Evolutionary conservation across 2,797 vertebrate genomes (phyloP), one percentile per base, ranked within the genome.

Genomic region (Chloroceryle amazona): DNA sequence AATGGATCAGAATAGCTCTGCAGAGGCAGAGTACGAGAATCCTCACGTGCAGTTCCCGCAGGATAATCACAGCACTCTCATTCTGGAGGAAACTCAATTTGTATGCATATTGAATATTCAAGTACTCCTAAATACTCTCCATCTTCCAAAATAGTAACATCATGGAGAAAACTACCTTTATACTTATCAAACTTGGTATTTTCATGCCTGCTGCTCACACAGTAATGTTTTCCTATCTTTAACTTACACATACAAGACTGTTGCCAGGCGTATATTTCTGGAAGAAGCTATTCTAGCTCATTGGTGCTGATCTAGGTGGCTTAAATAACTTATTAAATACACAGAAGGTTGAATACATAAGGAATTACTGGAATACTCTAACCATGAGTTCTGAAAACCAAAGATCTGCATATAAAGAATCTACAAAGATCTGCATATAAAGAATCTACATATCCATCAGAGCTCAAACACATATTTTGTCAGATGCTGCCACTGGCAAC

Each of bases 191-290:
- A 93, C 31, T 49, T 22, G 11, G 0, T 89, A 67, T 89, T 89
- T 95, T 47, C 8, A 0, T 82, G 89, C 79, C 74, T 93, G 71
- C 94, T 95, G 84, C 78, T 95, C 74, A 41, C 52, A 37, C 78
- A 66, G 51, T 10, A 81, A 66, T 67, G n/a, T 87, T 97, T 92
- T 92, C 81, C 76, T 52, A 11, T 71, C 78, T 81, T 82, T 80
- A 75, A 57, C 17, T 89, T 65, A 89, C 96, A 95, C 74, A 91
- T 1, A 2, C 58, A 58, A 63, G 71, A 23, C 73, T 70, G 58
- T 68, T 91, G 90, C 83, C 90, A 93, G 76, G 92, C 65, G 25
- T 75, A 1, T 37, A 66, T 71, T 89, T 85, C 58, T 85, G 67
- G n/a, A 35, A 93, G 67, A 68, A 63, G 71, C 23, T 66, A 14